Conservation (phyloP, 2,888 invertebrate genomes). For the Sericinus montela region DNA sequence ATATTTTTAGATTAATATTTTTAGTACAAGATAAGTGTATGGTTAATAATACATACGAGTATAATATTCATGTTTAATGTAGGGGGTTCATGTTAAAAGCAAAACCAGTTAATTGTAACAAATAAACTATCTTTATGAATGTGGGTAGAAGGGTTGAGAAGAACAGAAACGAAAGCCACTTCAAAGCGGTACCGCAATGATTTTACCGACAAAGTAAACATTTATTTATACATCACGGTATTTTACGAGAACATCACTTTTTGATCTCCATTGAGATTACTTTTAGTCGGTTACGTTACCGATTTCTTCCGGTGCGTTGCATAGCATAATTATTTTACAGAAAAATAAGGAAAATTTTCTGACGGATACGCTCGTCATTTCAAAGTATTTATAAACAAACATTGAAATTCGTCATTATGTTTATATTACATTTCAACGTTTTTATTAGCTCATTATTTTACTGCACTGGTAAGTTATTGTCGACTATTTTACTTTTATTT, state of each 20-base stretch:
- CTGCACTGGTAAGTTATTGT: too few relatives aligned
- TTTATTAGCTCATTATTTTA: too few relatives aligned
- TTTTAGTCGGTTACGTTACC: slow-evolving; percentile 26
- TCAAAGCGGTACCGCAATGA: slow-evolving; percentile 54
- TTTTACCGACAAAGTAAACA: slow-evolving; percentile 64
- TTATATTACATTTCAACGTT: too few relatives aligned
- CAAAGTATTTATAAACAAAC: too few relatives aligned
- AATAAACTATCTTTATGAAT: slow-evolving; percentile 32
- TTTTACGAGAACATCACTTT: slow-evolving; percentile 57
- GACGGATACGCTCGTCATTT: too few relatives aligned
- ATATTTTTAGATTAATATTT: too few relatives aligned
- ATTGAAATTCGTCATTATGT: too few relatives aligned
- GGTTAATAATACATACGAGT: too few relatives aligned
- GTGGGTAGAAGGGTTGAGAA: slow-evolving; percentile 59
- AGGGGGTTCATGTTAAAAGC: background rate
- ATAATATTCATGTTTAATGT: background rate
- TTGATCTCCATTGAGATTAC: slow-evolving; percentile 40
- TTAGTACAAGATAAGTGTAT: too few relatives aligned
- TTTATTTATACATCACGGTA: slow-evolving; percentile 55
- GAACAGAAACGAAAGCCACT: slow-evolving; percentile 67
- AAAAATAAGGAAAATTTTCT: too few relatives aligned
- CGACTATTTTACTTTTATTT: too few relatives aligned
- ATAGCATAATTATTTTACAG: slow-evolving; percentile 16
- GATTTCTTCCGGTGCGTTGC: slow-evolving; percentile 28
- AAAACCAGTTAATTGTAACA: slow-evolving; percentile 17